Conservation (phyloP, 2,113 vertebrate genomes). For the Lamprologus tigripictilis region DNA sequence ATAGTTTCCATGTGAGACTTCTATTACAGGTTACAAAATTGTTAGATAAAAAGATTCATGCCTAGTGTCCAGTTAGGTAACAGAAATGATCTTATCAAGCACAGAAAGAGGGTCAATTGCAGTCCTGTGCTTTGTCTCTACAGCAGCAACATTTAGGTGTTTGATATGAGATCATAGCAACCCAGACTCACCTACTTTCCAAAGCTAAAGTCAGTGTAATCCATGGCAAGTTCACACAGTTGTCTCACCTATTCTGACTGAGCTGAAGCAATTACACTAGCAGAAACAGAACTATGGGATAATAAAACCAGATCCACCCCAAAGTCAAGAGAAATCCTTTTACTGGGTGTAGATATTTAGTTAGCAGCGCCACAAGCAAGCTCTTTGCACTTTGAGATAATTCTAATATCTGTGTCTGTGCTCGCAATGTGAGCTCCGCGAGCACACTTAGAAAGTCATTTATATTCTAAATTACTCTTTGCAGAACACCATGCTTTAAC, state of each 20-base stretch:
- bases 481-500: not conserved
- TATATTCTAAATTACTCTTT: not conserved
- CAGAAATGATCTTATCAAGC: not conserved
- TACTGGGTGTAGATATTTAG: not conserved
- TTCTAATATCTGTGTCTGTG: not conserved
- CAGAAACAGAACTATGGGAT: not conserved
- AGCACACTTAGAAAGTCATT: not conserved
- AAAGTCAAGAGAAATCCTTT: not conserved
- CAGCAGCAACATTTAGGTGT: not conserved
- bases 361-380: not conserved
- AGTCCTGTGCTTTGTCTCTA: not conserved
- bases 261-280: not conserved
- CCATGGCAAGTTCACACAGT: not conserved
- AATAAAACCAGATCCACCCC: not conserved
- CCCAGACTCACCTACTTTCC: not conserved
- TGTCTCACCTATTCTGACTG: not conserved
- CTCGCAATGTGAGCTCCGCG: not conserved
- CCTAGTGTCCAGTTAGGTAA: not conserved
- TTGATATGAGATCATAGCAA: not conserved
- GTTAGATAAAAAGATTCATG: conserved; percentile 11
- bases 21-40: not conserved
- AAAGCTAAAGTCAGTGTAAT: not conserved
- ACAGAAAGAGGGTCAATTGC: not conserved
- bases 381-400: not conserved
- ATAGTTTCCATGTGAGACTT: not conserved